Evolutionary conservation across 2,888 invertebrate genomes (phyloP), one percentile per base, ranked within the genome.

Genomic region (Cataglyphis rosenhaueri): DNA sequence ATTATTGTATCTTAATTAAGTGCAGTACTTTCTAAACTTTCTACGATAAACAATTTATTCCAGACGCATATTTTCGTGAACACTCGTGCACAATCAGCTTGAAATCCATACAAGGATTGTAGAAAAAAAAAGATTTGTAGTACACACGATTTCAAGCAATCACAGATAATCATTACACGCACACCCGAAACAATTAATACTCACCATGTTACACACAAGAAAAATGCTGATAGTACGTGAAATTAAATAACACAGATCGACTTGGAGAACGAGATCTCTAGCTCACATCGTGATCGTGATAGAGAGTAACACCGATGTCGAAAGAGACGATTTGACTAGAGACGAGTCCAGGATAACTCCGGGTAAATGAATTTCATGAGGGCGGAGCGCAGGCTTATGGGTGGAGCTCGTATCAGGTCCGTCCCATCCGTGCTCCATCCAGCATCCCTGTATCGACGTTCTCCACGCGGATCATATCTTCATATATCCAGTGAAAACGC

Each of bases 361-460:
- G 86, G 86, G 86, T 86, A 88, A 91, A 90, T 88, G 87, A 90
- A 91, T 88, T 92, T 90, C 83, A 84, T 87, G 90, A 91, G 91
- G 93, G 93, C 93, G 93, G 93, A 91, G 93, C 93, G 86, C 84
- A 84, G 65, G 75, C 78, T 88, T 88, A 91, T 93, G 93, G 93
- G 93, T 93, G 93, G 93, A 93, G 93, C 92, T 88, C 86, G 70
- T 86, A 76, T 83, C 85, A 76, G 89, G 86, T 82, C 88, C 89
- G 78, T 85, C 91, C 91, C 87, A 89, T 88, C 64, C 82, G n/a
- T 78, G 78, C 70, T 85, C 75, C 85, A 86, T 86, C 84, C 89
- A 88, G 84, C 84, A 90, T 90, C 90, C 87, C 90, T 86, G 83
- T 79, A 81, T 81, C 62, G 75, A 81, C 32, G 29, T 52, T n/a